These are phyloP conservation scores for Colletes latitarsis DNA, from an alignment of 1,140 invertebrate genomes.

Conservation along the genomic window DNA sequence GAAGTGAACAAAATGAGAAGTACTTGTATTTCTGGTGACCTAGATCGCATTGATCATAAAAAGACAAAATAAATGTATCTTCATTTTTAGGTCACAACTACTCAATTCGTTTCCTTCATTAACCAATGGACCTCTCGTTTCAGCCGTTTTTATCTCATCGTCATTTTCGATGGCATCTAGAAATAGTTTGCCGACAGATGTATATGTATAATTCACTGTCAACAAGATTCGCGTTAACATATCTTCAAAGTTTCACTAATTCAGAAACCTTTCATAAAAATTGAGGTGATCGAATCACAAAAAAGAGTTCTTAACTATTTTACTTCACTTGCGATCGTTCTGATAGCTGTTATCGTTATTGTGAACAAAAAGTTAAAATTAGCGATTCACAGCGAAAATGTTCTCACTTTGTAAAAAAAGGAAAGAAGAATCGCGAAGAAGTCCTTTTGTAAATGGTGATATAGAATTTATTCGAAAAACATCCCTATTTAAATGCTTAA, in stretches of 20 bases:
- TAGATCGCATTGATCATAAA: conserved; percentile 81
- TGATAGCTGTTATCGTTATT: conserved; percentile 44
- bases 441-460: conserved; percentile 62
- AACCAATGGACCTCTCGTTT: conserved; percentile 67
- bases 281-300: not conserved
- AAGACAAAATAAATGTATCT: conserved; percentile 86
- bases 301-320: conserved; percentile 25
- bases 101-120: conserved; percentile 68
- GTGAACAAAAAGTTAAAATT: conserved; percentile 38
- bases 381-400: conserved; percentile 26
- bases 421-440: conserved; percentile 25
- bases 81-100: conserved; percentile 86
- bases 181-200: conserved; percentile 58
- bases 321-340: conserved; percentile 42
- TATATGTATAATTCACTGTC: conserved; percentile 51
- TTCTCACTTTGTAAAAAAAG: conserved; percentile 44
- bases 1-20: conserved; percentile 76
- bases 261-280: conserved; percentile 19
- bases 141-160: conserved; percentile 48
- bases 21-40: conserved; percentile 81
- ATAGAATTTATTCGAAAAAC: conserved; percentile 51
- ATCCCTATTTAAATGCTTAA: conserved; percentile 63
- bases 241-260: conserved; percentile 34
- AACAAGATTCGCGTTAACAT: conserved; percentile 41
- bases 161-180: conserved; percentile 62